phyloP scores from a whole-genome alignment of 2,113 vertebrate genomes.

The Ceratotherium simum region DNA sequence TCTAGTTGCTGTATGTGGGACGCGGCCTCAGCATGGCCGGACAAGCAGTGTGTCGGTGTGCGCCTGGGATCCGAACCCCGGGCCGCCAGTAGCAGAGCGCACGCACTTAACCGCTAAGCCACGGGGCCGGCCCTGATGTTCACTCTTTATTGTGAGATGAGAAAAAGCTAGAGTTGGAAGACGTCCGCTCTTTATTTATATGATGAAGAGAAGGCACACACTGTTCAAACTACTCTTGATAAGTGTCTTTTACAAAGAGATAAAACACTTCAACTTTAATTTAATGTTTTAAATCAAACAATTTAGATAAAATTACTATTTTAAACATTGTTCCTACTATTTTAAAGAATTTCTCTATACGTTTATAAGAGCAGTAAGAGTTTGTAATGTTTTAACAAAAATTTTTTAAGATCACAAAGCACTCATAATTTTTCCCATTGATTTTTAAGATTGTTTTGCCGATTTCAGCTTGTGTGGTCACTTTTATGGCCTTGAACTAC shows the following conservation, averaged over 20 bases:
- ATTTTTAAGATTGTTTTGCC: background rate
- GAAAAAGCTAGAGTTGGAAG: background rate
- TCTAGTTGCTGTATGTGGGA: no score
- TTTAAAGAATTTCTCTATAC: background rate
- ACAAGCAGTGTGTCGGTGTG: no score
- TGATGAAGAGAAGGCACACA: background rate
- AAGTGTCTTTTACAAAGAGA: background rate
- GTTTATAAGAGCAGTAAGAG: background rate
- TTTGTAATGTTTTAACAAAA: background rate
- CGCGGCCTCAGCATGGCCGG: no score
- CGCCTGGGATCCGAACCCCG: no score
- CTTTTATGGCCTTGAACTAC: background rate
- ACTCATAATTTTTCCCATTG: background rate
- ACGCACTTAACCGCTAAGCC: no score
- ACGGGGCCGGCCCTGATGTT: no score
- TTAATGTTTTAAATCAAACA: background rate
- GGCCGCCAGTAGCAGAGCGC: no score
- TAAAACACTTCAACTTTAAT: background rate
- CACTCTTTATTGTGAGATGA: background rate
- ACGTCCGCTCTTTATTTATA: accelerated
- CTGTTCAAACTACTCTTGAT: background rate
- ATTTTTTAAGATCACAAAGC: background rate
- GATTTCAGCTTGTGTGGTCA: background rate
- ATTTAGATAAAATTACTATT: conserved; percentile 14
- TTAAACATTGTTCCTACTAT: background rate